Conservation (phyloP, 2,797 vertebrate species). For the Alectoris magna region DNA sequence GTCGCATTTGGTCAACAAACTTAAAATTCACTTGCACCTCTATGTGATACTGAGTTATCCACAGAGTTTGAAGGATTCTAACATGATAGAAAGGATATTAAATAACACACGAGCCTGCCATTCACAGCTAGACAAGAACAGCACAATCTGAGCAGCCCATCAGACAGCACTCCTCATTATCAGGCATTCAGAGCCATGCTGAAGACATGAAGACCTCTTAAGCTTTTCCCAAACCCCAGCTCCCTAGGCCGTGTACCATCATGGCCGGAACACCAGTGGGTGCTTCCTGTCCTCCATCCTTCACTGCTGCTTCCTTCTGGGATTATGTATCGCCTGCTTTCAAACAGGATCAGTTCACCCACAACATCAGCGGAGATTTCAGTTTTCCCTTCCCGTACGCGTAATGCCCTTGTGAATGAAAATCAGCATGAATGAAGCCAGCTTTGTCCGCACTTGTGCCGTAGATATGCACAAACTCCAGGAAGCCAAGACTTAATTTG, state of each 20-base stretch:
- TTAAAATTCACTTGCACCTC: background rate
- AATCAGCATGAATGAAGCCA: conserved; percentile 48
- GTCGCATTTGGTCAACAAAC: background rate
- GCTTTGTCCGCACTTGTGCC: conserved; percentile 7
- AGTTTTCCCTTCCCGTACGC: background rate
- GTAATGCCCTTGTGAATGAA: conserved; percentile 39
- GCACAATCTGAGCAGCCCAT: background rate
- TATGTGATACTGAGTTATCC: rapidly evolving
- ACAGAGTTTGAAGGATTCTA: background rate
- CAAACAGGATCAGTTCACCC: background rate
- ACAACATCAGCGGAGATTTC: background rate
- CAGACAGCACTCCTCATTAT: background rate
- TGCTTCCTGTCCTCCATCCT: background rate
- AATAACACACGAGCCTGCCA: background rate
- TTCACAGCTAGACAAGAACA: background rate
- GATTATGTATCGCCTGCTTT: background rate
- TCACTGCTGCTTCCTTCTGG: background rate
- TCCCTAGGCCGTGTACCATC: rapidly evolving
- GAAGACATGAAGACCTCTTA: background rate
- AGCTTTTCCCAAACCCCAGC: background rate
- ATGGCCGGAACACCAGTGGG: background rate
- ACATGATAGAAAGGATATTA: background rate
- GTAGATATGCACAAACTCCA: conserved; percentile 40
- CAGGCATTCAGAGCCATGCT: background rate
- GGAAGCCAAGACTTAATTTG: conserved; percentile 69